Evolutionary conservation across 2,888 invertebrate species (phyloP).

Genomic region (Phragmatobia fuliginosa): DNA sequence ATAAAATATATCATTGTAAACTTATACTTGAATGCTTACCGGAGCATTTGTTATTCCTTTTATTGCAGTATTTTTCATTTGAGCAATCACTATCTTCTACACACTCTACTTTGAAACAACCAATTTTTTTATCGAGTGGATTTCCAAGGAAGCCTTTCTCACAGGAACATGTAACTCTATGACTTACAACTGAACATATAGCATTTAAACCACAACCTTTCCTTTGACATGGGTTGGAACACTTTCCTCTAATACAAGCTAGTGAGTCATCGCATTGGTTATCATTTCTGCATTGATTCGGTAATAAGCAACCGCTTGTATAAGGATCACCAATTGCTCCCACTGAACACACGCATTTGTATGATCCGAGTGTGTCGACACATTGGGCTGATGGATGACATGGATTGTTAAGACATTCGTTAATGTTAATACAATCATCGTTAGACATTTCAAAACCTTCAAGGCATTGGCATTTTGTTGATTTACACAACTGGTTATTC

Average conservation of each 20-base stretch:
- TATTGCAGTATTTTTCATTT: constrained; percentile 91
- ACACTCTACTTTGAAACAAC: constrained; percentile 96
- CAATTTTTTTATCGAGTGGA: constrained; percentile 90
- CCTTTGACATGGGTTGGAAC: constrained; percentile 92
- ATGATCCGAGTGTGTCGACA: constrained; percentile 93
- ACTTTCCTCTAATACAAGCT: constrained; percentile 91
- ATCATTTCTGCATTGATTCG: constrained; percentile 92
- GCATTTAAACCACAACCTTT: constrained; percentile 92
- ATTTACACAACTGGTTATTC: constrained; percentile 91
- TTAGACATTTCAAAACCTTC: constrained; percentile 91
- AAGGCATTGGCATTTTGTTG: constrained; percentile 91
- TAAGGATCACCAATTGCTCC: constrained; percentile 92
- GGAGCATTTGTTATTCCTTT: constrained; percentile 91
- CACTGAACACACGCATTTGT: constrained; percentile 91
- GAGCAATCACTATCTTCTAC: constrained; percentile 92
- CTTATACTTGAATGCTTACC: constrained; percentile 82
- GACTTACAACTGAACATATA: constrained; percentile 90
- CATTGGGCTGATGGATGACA: constrained; percentile 94
- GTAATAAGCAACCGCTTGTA: constrained; percentile 89
- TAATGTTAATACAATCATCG: constrained; percentile 92
- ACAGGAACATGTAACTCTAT: constrained; percentile 91
- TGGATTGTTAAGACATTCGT: constrained; percentile 92
- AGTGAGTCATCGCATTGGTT: constrained; percentile 91
- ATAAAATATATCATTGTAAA: background rate
- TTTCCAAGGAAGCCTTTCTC: constrained; percentile 94